Conservation (phyloP, 2,888 invertebrate genomes). For the Dryobota labecula region DNA sequence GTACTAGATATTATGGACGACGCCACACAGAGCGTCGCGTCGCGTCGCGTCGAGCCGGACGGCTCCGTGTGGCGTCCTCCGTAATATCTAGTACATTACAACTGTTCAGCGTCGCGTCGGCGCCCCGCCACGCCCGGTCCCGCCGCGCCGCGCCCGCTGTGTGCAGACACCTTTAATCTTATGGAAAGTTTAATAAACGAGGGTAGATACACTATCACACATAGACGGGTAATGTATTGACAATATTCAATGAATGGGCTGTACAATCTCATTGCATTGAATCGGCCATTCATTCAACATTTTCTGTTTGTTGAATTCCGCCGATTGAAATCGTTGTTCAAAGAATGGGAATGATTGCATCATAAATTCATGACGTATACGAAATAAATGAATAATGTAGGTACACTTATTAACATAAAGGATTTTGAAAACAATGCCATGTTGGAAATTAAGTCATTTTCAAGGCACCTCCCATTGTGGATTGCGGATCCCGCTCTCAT, state of each 20-base stretch:
- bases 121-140: no score
- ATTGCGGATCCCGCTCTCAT: neutral
- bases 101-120: no score
- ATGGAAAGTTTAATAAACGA: constrained; percentile 33
- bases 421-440: neutral
- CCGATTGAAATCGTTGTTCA: constrained; percentile 47
- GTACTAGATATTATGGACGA: no score
- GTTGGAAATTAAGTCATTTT: neutral
- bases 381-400: neutral
- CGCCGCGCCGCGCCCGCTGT: no score
- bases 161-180: no score
- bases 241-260: constrained; percentile 55
- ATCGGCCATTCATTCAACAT: constrained; percentile 39
- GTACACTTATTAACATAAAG: neutral
- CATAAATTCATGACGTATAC: neutral
- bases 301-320: constrained; percentile 55
- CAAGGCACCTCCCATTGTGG: neutral
- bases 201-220: constrained; percentile 21
- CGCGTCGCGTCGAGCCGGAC: no score
- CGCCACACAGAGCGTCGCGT: no score
- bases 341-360: constrained; percentile 36
- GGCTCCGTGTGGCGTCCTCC: no score
- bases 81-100: no score
- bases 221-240: constrained; percentile 45
- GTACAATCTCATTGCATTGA: constrained; percentile 43